phyloP scores from a whole-genome alignment of 2,888 invertebrate genomes.

The Tanytarsus gracilentus region DNA sequence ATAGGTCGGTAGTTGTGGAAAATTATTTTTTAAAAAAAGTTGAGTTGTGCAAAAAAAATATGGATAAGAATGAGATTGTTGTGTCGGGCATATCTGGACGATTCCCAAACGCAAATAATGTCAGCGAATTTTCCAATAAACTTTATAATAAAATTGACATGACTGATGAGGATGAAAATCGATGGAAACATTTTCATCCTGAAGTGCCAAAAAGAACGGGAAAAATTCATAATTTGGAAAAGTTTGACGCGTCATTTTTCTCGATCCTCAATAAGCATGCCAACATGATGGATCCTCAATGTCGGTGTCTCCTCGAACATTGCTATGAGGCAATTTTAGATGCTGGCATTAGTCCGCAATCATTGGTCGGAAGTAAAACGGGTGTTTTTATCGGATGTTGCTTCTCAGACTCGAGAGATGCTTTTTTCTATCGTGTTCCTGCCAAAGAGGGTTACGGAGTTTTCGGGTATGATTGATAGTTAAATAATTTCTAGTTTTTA shows the following conservation, averaged over 20 bases:
- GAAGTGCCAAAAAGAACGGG: conserved; percentile 68
- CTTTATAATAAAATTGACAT: conserved; percentile 63
- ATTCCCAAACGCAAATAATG: conserved; percentile 56
- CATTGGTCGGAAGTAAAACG: conserved; percentile 55
- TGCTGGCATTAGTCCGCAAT: conserved; percentile 59
- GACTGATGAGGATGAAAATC: conserved; percentile 65
- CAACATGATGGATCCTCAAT: conserved; percentile 69
- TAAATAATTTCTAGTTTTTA: too few species aligned
- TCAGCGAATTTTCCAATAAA: conserved; percentile 53
- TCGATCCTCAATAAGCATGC: conserved; percentile 67
- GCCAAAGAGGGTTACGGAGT: conserved; percentile 20
- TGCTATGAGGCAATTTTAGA: conserved; percentile 71
- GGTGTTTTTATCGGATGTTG: conserved; percentile 68
- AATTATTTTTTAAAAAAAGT: too few species aligned
- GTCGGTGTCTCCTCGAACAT: conserved; percentile 65
- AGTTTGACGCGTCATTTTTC: conserved; percentile 70
- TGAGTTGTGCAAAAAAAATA: not conserved
- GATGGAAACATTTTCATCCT: conserved; percentile 63
- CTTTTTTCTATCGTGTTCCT: conserved; percentile 43
- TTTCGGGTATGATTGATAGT: conserved; percentile 16
- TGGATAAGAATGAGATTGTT: conserved; percentile 46
- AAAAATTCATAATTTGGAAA: conserved; percentile 58
- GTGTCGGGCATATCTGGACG: conserved; percentile 52
- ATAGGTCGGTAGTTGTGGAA: too few species aligned
- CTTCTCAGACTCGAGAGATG: conserved; percentile 62